phyloP scores from a whole-genome alignment of 2,797 vertebrate genomes.

The Peromyscus nudipes region DNA sequence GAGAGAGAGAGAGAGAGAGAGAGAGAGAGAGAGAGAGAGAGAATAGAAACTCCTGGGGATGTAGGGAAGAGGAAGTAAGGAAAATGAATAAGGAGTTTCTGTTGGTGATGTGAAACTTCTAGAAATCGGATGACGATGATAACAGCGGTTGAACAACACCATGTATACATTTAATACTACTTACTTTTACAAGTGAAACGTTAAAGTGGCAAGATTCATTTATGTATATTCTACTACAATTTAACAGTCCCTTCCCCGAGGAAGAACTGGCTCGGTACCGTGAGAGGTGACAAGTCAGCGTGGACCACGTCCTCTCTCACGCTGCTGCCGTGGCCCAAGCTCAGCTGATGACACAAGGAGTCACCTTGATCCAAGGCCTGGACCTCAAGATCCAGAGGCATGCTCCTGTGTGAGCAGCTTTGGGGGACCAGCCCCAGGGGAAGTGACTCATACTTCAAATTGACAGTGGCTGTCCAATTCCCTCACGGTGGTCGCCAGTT shows the following conservation, averaged over 20 bases:
- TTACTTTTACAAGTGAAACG: not conserved
- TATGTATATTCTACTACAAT: not conserved
- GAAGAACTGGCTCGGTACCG: not conserved
- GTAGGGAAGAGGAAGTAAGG: not conserved
- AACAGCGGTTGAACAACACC: not conserved
- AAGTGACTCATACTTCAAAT: not conserved
- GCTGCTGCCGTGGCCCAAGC: not conserved
- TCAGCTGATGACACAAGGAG: not conserved
- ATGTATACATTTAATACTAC: not conserved
- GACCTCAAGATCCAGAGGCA: not conserved
- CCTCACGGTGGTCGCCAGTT: not conserved
- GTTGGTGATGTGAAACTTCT: not conserved
- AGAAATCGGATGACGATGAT: not conserved
- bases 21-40: not conserved
- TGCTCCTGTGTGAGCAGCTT: not conserved
- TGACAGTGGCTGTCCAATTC: not conserved
- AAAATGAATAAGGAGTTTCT: not conserved
- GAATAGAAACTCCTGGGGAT: not conserved
- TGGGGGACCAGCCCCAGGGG: not conserved
- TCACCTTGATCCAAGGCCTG: not conserved
- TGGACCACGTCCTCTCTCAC: not conserved
- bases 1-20: not conserved
- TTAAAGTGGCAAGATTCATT: not conserved
- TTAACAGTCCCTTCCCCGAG: not conserved
- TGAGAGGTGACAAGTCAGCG: not conserved